Percentiles rank a stretch among this genome's conserved stretches.
Conservation (phyloP, 2,888 invertebrate genomes). For the Tetanocera ferruginea region DNA sequence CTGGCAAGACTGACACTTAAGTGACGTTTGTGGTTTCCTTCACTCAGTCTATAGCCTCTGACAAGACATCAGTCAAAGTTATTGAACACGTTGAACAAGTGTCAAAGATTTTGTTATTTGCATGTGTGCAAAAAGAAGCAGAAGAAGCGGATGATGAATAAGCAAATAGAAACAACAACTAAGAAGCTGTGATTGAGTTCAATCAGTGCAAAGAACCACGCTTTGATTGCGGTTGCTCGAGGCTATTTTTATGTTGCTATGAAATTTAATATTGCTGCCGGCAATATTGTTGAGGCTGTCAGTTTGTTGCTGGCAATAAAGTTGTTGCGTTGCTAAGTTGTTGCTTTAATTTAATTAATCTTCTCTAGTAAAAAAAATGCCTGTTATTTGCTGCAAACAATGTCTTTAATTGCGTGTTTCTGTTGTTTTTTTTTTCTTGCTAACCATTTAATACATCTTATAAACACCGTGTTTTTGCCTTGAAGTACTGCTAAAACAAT, state of each 20-base stretch:
- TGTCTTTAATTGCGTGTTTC: neutral
- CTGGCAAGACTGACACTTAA: neutral
- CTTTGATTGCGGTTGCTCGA: conserved; percentile 28
- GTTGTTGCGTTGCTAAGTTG: neutral
- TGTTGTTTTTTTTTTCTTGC: neutral
- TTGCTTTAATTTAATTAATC: neutral
- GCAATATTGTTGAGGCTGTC: neutral
- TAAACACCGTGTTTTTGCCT: neutral
- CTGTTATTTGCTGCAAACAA: neutral
- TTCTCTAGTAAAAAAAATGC: neutral
- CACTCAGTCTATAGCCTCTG: neutral
- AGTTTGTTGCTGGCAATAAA: neutral
- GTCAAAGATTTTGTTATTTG: conserved; percentile 34
- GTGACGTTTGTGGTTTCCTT: conserved; percentile 18
- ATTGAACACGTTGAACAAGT: conserved; percentile 30
- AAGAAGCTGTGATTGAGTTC: neutral
- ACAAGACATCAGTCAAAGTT: conserved; percentile 28
- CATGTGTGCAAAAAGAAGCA: neutral
- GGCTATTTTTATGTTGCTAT: conserved; percentile 16
- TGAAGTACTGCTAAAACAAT: neutral
- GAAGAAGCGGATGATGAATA: neutral
- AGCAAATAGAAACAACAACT: neutral
- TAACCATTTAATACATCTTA: neutral
- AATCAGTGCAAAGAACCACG: neutral
- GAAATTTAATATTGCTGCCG: conserved; percentile 21